phyloP scores from a whole-genome alignment of 2,113 vertebrate species.

The Panthera uncia region DNA sequence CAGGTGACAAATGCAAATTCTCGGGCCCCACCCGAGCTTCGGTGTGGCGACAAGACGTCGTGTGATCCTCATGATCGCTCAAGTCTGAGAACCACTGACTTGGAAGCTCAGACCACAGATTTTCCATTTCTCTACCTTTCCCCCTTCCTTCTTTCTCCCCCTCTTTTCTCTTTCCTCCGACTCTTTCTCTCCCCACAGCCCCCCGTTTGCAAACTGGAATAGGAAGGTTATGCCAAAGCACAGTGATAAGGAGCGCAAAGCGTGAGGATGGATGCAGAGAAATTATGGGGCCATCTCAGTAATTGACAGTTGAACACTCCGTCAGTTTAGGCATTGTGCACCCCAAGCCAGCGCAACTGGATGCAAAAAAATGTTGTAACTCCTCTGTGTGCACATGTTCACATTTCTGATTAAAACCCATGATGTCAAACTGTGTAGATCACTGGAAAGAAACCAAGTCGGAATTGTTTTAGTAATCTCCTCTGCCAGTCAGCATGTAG shows the following conservation, averaged over 20 bases:
- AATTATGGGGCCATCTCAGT: neutral
- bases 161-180: neutral
- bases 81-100: neutral
- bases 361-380: neutral
- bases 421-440: neutral
- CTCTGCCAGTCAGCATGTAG: neutral
- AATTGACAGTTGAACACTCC: neutral
- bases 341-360: neutral
- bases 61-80: neutral
- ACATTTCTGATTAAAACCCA: neutral
- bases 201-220: neutral
- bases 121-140: neutral
- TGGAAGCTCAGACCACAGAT: neutral
- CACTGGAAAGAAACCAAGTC: neutral
- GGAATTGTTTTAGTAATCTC: neutral
- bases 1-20: neutral
- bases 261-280: no score
- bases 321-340: neutral
- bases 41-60: neutral
- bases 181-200: neutral
- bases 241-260: neutral
- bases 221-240: neutral
- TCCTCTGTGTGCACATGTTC: neutral
- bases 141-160: neutral
- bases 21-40: neutral